Evolutionary conservation across 2,797 vertebrate species (phyloP).

Genomic region (Sciurus carolinensis): DNA sequence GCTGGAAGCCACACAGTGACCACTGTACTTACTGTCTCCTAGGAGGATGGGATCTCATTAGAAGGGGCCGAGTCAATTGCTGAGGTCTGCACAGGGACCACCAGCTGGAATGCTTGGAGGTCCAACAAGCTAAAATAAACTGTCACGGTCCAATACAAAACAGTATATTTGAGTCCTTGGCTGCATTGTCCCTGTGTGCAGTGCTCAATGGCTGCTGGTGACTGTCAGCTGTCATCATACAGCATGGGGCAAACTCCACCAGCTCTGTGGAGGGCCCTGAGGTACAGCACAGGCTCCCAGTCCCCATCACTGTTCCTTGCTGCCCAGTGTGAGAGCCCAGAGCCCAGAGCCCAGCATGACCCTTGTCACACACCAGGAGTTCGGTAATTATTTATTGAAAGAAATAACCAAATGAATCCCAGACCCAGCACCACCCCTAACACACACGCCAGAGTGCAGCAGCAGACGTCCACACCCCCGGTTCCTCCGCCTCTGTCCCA

Average conservation of each 20-base stretch:
- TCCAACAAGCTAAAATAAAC: not conserved
- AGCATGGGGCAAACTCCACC: accelerated
- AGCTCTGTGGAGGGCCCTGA: accelerated
- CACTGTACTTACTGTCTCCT: not conserved
- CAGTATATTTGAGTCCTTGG: not conserved
- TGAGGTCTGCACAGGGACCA: not conserved
- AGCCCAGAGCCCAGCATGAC: not conserved
- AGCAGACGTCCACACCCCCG: accelerated
- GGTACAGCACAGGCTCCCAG: not conserved
- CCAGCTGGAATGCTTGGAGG: not conserved
- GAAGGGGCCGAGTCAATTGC: no score
- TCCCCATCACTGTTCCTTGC: accelerated
- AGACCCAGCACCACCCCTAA: not conserved
- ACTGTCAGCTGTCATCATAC: not conserved
- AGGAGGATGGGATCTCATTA: not conserved
- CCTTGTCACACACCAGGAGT: not conserved
- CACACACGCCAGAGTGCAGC: not conserved
- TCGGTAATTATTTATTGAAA: slow-evolving; percentile 76
- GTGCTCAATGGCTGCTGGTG: accelerated
- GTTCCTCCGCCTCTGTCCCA: not conserved
- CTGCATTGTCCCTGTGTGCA: not conserved
- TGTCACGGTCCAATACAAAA: not conserved
- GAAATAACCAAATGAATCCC: not conserved
- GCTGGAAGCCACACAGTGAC: not conserved
- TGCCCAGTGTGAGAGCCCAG: accelerated